Evolutionary conservation across 2,113 vertebrate genomes (phyloP), one percentile per base, ranked within the genome.

Genomic region (Hemibagrus wyckioides): DNA sequence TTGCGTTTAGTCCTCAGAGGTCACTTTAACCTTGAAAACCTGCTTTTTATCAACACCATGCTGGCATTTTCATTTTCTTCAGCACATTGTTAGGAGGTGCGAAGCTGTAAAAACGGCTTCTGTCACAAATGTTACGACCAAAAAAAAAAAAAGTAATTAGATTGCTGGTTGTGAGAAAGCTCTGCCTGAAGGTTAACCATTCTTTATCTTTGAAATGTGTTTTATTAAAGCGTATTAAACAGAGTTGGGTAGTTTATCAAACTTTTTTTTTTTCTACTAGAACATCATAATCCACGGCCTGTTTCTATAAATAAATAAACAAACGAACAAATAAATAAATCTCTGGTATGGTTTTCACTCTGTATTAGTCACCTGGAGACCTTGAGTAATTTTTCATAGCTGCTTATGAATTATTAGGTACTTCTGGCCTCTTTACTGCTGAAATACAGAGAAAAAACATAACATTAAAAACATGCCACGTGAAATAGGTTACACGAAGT

Each of bases 1-100:
- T 94, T 93, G 92, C 71, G 83, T 61, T 85, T 69, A 80, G 80
- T 86, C 84, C 83, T 87, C 44, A 59, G 91, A 91, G 92, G 93
- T 93, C 92, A 92, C 59, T 82, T 80, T 92, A 87, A 94, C 94
- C 92, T 94, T 94, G 91, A 92, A 91, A 92, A 91, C 39, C 89
- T 89, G 88, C 91, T 90, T 91, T 90, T 92, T 87, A 81, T 88
- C 88, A 90, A 90, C 85, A 67, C 63, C 63, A 56, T 85, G 81
- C 92, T 90, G 89, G 88, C 87, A 76, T 63, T 52, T 88, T 28
- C 75, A 90, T 91, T 83, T 89, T 85, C 89, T 92, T 92, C 56
- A 59, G 33, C 54, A 59, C 33, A 54, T 59, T 81, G 52, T 81
- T 80, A 19, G 85, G 80, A 82, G 41, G 25, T 4, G 41, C 48